phyloP scores from a whole-genome alignment of 30 jellyfish, hydroid and myxozoan species.

The Cassiopea andromeda region DNA sequence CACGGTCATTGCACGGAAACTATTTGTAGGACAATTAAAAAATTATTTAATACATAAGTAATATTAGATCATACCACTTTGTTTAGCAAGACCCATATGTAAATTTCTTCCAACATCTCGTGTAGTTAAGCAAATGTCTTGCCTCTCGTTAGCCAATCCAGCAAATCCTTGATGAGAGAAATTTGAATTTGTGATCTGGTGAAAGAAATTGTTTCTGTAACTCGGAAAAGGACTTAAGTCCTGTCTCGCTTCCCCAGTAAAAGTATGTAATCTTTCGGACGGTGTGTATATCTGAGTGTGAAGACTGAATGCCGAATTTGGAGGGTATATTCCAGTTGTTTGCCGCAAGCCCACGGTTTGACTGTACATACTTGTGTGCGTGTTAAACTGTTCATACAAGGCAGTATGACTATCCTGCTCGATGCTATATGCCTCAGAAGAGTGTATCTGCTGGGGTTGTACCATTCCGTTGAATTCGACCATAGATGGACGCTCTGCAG shows the following conservation, averaged over 20 bases:
- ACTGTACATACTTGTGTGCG: conserved; percentile 55
- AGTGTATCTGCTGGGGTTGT: conserved; percentile 69
- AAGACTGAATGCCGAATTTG: conserved; percentile 69
- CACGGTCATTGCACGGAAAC: not conserved
- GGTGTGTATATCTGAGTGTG: conserved; percentile 79
- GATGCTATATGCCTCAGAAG: conserved; percentile 54
- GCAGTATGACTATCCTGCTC: conserved; percentile 63
- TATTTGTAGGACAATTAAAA: not conserved
- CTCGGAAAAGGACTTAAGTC: conserved; percentile 63
- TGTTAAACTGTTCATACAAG: conserved; percentile 65
- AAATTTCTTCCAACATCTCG: conserved; percentile 70
- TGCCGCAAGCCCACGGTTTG: conserved; percentile 58
- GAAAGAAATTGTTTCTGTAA: conserved; percentile 68
- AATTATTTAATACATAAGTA: not conserved
- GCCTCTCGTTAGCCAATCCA: conserved; percentile 67
- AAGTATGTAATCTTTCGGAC: conserved; percentile 63
- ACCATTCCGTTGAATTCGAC: conserved; percentile 75
- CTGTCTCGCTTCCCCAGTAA: conserved; percentile 54
- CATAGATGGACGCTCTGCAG: conserved; percentile 89
- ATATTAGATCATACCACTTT: conserved; percentile 52
- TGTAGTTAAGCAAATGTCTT: conserved; percentile 55
- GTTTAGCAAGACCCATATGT: conserved; percentile 69
- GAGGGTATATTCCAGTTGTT: conserved; percentile 72
- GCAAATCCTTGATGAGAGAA: conserved; percentile 72
- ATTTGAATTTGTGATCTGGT: conserved; percentile 61